Evolutionary conservation across 2,113 vertebrate species (phyloP), one percentile per base, ranked within the genome.

Genomic region (Eleginops maclovinus): DNA sequence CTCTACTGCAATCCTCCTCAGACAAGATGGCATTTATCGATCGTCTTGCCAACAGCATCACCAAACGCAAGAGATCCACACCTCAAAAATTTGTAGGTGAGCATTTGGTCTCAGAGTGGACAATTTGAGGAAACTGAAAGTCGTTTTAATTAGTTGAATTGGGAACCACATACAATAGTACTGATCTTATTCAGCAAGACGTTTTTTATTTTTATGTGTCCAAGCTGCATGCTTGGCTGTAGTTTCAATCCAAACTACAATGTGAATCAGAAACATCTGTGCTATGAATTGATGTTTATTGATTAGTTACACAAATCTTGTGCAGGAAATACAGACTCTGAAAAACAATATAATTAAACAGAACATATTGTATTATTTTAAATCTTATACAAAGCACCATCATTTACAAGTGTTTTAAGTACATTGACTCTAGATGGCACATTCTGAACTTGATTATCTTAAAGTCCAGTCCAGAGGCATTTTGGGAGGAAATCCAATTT

Each of bases 31-130:
- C 95, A 31, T 99, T 98, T 86, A 98, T 99, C 6, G 98, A 99
- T 93, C 96, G 97, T 9, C 93, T 99, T 88, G 92, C 96, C 46
- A 96, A 96, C 92, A 98, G 96, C 95, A 96, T 98, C 91, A 97
- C 98, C 93, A 99, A 99, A 88, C 95, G 97, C 90, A 99, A 99
- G 89, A 96, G 98, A 66, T 98, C 96, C 63, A 99, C 96, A 56
- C 97, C 97, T 60, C 97, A 99, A 94, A 98, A 98, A 91, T 99
- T 99, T 88, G 94, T 98, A 92, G 98, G 98, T 99, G 96, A 97
- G 95, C 91, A 87, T 75, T 84, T 84, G 68, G 62, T 77, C 68
- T 79, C 72, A 72, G 64, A 86, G 77, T 76, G 79, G 82, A 68
- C 41, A 63, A 62, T 47, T 72, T 69, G 51, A 75, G 54, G 63